These are phyloP conservation scores for Vidua macroura DNA, from an alignment of 2,113 vertebrate species.

Conservation along the genomic window DNA sequence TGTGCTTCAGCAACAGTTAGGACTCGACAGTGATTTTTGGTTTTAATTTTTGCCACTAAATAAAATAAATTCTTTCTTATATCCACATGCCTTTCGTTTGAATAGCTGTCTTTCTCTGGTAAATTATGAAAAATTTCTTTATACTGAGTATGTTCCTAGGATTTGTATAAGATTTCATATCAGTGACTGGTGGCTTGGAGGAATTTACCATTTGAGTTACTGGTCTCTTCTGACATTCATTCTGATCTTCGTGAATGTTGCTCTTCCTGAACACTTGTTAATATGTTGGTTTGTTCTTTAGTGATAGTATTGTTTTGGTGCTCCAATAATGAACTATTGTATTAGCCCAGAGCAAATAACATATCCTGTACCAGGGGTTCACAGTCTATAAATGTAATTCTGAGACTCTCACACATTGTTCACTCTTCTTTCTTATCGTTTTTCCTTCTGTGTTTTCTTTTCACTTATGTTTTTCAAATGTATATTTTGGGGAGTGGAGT, in stretches of 20 bases:
- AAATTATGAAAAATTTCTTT: neutral
- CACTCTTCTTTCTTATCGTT: neutral
- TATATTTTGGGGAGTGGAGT: neutral
- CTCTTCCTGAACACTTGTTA: neutral
- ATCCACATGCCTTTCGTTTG: neutral
- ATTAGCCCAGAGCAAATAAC: neutral
- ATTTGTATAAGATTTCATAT: neutral
- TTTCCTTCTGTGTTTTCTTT: neutral
- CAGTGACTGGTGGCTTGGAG: neutral
- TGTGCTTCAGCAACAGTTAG: neutral
- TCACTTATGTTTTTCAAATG: neutral
- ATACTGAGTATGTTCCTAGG: neutral
- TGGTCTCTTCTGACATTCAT: neutral
- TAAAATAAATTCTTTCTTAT: neutral
- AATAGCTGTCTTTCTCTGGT: neutral
- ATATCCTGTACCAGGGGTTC: neutral
- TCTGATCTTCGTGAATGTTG: neutral
- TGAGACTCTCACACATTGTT: neutral
- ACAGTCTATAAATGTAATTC: neutral
- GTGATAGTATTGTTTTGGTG: neutral
- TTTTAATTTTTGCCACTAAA: neutral
- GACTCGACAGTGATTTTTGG: rapidly evolving
- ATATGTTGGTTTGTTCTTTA: neutral
- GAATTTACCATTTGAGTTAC: neutral
- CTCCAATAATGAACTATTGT: neutral